Evolutionary conservation across 2,888 invertebrate species (phyloP).

Genomic region (Desoria tigrina): DNA sequence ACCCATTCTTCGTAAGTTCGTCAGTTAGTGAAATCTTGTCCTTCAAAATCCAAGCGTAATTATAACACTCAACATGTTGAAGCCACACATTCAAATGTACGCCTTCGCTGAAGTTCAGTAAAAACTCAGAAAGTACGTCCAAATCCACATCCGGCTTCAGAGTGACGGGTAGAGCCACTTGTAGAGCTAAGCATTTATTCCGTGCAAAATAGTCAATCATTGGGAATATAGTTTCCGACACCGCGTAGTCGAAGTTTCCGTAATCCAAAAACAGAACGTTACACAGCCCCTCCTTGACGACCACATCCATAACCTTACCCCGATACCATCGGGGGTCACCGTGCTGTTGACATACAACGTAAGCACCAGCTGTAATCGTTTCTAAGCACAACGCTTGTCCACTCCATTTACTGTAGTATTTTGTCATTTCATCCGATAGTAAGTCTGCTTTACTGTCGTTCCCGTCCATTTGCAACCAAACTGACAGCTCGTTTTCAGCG

Average conservation of each 20-base stretch:
- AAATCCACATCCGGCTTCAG: neutral
- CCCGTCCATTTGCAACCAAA: conserved; percentile 7
- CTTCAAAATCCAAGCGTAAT: too few relatives aligned
- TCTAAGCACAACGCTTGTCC: neutral
- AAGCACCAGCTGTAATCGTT: neutral
- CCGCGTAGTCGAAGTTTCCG: conserved; percentile 1
- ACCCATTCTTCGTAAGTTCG: too few relatives aligned
- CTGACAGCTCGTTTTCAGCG: neutral
- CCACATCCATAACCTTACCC: neutral
- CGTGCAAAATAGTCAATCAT: neutral
- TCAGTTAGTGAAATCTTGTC: too few relatives aligned
- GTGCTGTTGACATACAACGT: conserved; percentile 4
- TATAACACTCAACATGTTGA: neutral
- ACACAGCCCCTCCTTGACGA: neutral
- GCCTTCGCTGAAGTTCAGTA: neutral
- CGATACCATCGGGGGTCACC: conserved; percentile 2
- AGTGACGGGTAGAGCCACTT: neutral
- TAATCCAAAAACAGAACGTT: conserved; percentile 16
- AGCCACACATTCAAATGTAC: neutral
- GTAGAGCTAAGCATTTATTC: conserved; percentile 8
- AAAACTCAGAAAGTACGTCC: neutral
- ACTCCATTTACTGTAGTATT: conserved; percentile 1
- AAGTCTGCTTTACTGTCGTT: conserved; percentile 6
- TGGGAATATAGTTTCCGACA: neutral
- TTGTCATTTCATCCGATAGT: conserved; percentile 1